These are phyloP conservation scores for Amphiprion clarkii DNA, from an alignment of 2,797 vertebrate genomes.

Conservation along the genomic window DNA sequence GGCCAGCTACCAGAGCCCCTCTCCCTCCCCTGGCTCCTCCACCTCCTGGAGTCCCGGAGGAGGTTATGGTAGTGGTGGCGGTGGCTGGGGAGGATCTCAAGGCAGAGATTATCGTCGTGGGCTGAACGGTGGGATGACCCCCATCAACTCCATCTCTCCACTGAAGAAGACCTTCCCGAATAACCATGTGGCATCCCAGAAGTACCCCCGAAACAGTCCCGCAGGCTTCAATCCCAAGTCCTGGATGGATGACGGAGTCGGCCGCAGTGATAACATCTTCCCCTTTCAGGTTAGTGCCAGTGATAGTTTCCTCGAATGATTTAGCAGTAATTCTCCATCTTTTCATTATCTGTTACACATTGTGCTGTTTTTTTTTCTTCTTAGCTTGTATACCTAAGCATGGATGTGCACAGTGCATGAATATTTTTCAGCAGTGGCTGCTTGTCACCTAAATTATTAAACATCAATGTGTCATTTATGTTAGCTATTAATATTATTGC, in stretches of 20 bases:
- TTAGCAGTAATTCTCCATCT: not conserved
- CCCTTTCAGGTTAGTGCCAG: constrained; percentile 95
- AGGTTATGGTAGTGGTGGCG: constrained; percentile 92
- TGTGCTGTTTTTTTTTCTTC: not conserved
- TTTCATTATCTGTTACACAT: not conserved
- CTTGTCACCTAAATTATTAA: constrained; percentile 39
- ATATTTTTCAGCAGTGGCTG: constrained; percentile 17
- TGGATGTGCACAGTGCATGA: not conserved
- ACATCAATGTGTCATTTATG: constrained; percentile 43
- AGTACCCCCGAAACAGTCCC: constrained; percentile 95
- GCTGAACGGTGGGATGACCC: constrained; percentile 96
- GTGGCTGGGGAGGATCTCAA: constrained; percentile 95
- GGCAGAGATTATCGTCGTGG: constrained; percentile 97
- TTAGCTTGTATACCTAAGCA: not conserved
- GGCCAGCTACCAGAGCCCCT: constrained; percentile 97
- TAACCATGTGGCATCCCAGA: constrained; percentile 98
- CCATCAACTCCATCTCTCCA: constrained; percentile 98
- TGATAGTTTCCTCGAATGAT: constrained; percentile 11
- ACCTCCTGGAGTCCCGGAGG: constrained; percentile 97
- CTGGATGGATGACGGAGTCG: constrained; percentile 98
- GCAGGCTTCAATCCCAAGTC: constrained; percentile 96
- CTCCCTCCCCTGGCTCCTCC: constrained; percentile 93
- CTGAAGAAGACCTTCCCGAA: constrained; percentile 99
- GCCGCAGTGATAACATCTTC: constrained; percentile 97
- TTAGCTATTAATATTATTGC: constrained; percentile 50